Evolutionary conservation across 92 coral and sea anemone genomes (phyloP), one percentile per base, ranked within the genome.

Genomic region (Heliopora coerulea): DNA sequence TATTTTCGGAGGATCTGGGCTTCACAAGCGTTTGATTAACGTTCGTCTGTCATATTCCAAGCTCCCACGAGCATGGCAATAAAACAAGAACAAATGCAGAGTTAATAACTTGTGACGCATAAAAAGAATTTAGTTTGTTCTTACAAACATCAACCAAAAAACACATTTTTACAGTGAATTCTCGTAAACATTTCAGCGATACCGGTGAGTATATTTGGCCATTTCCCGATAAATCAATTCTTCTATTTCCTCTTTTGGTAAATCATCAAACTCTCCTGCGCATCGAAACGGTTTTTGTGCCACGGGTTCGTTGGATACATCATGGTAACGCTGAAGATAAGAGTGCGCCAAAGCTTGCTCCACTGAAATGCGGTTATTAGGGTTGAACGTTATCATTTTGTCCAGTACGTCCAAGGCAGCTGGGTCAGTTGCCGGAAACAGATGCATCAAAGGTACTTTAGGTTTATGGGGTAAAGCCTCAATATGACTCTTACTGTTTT

Each of bases 391-490:
- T 34, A 70, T 31, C 77, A 70, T 70, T 37, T 41, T 35, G 25
- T 70, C 77, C 15, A 70, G 41, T 10, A 70, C 49, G n/a, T 70
- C 63, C 33, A 70, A 70, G n/a, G 77, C 77, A 15, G 54, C 49
- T 18, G 77, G 62, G 56, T 70, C 77, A 23, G 63, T 39, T 42
- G 24, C 33, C 3, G 77, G 77, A 17, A 70, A 54, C 63, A 70
- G 19, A 30, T 70, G 63, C 8, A 27, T 42, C n/a, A 70, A 42
- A 19, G 77, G 63, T 34, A 29, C 26, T 40, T 37, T 70, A 14
- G 62, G 62, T 49, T 35, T 70, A 39, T 26, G 30, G 6, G 62
- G 46, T 54, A 70, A 56, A 12, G 46, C 1, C 46, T 31, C 62
- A 11, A 70, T 8, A 23, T 52, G 50, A 4, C 50, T 28, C 58